Percentiles rank a stretch among this genome's conserved stretches.
Conservation (phyloP, 2,797 vertebrate genomes). For the Anguilla marmorata region DNA sequence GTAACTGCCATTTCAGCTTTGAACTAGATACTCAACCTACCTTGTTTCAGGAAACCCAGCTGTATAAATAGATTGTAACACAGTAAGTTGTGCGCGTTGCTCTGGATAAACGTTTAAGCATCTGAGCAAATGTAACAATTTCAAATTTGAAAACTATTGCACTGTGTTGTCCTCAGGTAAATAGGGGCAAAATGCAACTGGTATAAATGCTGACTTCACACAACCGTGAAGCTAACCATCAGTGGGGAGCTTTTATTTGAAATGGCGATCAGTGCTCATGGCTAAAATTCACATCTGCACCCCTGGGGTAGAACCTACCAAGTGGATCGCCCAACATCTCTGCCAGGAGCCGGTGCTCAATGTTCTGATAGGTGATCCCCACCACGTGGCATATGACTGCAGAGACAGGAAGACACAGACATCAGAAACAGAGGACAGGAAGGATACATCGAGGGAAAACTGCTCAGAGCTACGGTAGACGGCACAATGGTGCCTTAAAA, state of each 20-base stretch:
- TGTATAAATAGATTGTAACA: no score
- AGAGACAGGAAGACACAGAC: neutral
- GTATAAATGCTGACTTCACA: no score
- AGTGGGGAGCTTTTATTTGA: neutral
- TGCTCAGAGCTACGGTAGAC: neutral
- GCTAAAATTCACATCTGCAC: neutral
- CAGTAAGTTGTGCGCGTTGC: no score
- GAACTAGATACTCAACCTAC: no score
- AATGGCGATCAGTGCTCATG: neutral
- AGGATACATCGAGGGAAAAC: neutral
- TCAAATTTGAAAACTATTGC: neutral
- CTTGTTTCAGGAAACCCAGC: no score
- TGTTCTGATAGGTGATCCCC: conserved; percentile 93
- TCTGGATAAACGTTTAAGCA: no score
- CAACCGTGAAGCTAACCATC: no score
- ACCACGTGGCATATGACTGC: conserved; percentile 92
- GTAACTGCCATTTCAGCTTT: no score
- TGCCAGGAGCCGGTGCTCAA: conserved; percentile 83
- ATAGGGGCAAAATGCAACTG: neutral
- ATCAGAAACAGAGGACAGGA: neutral
- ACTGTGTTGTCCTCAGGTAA: neutral
- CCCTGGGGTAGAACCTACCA: conserved; percentile 67
- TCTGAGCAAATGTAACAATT: neutral
- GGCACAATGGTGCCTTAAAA: no score
- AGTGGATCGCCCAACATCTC: conserved; percentile 91